Conservation (phyloP, 1,140 invertebrate genomes). For the Zaprionus davidi region DNA sequence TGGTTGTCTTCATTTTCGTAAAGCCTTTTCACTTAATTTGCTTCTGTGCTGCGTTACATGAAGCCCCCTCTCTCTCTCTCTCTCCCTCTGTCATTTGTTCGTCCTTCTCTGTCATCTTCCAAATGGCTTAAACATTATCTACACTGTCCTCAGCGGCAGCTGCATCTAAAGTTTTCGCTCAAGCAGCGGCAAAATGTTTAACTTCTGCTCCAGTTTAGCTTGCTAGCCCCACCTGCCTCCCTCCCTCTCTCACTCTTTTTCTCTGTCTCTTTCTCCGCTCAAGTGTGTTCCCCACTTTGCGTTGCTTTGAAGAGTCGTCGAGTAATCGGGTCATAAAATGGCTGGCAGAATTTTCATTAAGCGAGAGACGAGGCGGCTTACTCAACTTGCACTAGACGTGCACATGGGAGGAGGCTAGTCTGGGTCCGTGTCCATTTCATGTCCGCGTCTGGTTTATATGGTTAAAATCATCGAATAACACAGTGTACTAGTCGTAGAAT, state of each 20-base stretch:
- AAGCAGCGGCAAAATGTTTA: conserved; percentile 44
- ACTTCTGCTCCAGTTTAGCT: conserved; percentile 54
- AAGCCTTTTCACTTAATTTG: conserved; percentile 63
- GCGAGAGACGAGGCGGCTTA: conserved; percentile 9
- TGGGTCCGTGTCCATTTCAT: background rate
- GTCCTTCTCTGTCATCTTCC: conserved; percentile 34
- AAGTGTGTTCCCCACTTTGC: background rate
- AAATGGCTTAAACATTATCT: conserved; percentile 48
- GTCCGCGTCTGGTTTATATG: background rate
- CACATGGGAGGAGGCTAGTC: background rate
- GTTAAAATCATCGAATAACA: background rate
- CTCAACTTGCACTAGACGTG: background rate
- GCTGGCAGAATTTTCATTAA: conserved; percentile 52
- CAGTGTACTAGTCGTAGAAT: no score
- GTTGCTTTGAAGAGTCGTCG: conserved; percentile 45
- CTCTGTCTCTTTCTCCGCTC: background rate
- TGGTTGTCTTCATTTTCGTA: conserved; percentile 19
- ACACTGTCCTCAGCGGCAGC: conserved; percentile 35
- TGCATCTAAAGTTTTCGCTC: conserved; percentile 28
- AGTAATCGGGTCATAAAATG: conserved; percentile 72
- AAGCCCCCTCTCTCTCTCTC: background rate
- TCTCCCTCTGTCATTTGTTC: background rate
- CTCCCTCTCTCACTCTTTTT: no score
- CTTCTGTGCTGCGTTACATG: conserved; percentile 39
- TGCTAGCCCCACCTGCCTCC: background rate